Conservation (phyloP, 2,113 vertebrate species). For the Fregata magnificens region DNA sequence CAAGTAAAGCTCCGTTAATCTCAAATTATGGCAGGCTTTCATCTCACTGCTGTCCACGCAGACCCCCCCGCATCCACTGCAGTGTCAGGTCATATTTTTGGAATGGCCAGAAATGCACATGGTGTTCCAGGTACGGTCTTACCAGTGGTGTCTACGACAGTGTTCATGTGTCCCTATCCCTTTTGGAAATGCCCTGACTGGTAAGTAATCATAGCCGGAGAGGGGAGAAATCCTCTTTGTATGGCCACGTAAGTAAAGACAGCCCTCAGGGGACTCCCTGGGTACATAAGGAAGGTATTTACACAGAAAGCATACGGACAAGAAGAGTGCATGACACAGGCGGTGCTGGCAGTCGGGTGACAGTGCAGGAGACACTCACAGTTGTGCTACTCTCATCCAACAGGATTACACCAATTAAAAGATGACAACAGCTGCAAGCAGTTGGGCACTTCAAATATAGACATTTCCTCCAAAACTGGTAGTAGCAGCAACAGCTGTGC, state of each 20-base stretch:
- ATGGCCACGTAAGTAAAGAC: neutral
- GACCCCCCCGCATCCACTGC: neutral
- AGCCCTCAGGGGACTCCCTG: neutral
- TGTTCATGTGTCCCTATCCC: neutral
- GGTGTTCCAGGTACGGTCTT: neutral
- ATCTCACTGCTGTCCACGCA: neutral
- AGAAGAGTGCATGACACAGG: neutral
- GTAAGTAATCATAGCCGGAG: neutral
- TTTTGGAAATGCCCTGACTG: neutral
- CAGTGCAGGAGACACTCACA: neutral
- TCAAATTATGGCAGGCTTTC: neutral
- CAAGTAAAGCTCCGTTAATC: neutral
- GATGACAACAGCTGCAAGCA: neutral
- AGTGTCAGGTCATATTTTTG: neutral
- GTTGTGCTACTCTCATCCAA: neutral
- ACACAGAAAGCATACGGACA: neutral
- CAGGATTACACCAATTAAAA: neutral
- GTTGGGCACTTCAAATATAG: neutral
- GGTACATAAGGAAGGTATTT: neutral
- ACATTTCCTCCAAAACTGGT: neutral
- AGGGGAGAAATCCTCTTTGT: neutral
- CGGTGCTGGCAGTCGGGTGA: neutral
- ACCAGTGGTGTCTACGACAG: rapidly evolving
- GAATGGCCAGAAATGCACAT: neutral
- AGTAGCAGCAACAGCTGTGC: constrained; percentile 5